These are phyloP conservation scores for Gymnarchus niloticus DNA, from an alignment of 2,113 vertebrate genomes.

Conservation along the genomic window DNA sequence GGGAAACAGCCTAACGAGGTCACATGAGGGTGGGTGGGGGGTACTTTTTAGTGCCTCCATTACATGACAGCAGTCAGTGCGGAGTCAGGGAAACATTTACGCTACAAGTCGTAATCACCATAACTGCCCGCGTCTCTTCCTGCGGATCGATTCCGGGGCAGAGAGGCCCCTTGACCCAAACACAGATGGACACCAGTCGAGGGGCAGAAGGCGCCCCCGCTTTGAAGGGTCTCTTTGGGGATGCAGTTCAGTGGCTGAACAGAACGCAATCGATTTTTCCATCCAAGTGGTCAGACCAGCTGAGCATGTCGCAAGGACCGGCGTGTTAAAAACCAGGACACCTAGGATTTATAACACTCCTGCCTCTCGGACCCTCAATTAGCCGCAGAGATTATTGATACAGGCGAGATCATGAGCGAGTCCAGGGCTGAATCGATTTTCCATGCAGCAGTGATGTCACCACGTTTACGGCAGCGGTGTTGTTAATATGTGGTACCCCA, in stretches of 20 bases:
- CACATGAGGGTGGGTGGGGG: not conserved
- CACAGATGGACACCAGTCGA: constrained; percentile 47
- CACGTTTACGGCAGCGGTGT: constrained; percentile 30
- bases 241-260: constrained; percentile 30
- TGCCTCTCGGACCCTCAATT: constrained; percentile 41
- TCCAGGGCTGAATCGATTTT: constrained; percentile 31
- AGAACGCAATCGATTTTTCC: constrained; percentile 54
- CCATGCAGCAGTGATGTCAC: constrained; percentile 35
- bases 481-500: constrained; percentile 21
- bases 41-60: not conserved
- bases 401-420: constrained; percentile 26
- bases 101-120: not conserved
- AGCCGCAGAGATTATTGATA: constrained; percentile 29
- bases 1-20: not conserved
- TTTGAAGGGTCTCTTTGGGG: constrained; percentile 50
- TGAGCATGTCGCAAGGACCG: constrained; percentile 54
- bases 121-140: not conserved
- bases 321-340: constrained; percentile 39
- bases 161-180: constrained; percentile 50
- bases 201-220: constrained; percentile 47
- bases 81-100: not conserved
- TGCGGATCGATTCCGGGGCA: not conserved
- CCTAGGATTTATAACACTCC: constrained; percentile 35
- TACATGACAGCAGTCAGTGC: not conserved
- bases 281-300: constrained; percentile 48